Evolutionary conservation across 2,113 vertebrate genomes (phyloP).

Genomic region (Scortum barcoo): DNA sequence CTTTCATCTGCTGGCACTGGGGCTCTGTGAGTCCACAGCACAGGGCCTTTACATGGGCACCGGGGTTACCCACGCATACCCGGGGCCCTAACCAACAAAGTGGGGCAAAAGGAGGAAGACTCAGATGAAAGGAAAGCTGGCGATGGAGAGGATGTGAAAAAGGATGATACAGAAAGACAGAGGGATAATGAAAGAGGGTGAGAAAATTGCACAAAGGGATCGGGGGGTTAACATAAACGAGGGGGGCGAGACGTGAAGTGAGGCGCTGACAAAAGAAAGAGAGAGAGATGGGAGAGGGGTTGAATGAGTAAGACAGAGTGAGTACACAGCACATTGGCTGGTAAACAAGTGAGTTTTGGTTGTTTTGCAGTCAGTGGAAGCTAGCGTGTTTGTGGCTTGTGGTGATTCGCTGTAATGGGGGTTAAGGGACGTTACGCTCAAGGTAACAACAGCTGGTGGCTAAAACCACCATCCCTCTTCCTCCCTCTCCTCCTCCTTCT

Average conservation of each 20-base stretch:
- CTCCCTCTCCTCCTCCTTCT: conserved; percentile 69
- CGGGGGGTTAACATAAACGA: conserved; percentile 25
- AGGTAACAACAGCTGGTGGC: conserved; percentile 83
- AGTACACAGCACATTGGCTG: conserved; percentile 74
- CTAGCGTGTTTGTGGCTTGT: conserved; percentile 81
- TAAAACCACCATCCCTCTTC: conserved; percentile 78
- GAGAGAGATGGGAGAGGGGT: conserved; percentile 7
- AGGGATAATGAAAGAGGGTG: conserved; percentile 61
- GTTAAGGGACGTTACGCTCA: conserved; percentile 79
- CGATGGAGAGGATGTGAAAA: conserved; percentile 47
- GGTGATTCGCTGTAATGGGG: conserved; percentile 77
- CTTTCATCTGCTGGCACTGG: conserved; percentile 84
- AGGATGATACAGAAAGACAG: conserved; percentile 54
- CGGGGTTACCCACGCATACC: conserved; percentile 82
- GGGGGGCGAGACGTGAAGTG: conserved; percentile 45
- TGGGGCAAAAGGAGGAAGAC: conserved; percentile 55
- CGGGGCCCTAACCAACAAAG: conserved; percentile 81
- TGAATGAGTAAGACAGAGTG: conserved; percentile 54
- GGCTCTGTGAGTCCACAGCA: conserved; percentile 73
- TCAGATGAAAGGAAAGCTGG: conserved; percentile 70
- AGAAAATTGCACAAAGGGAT: conserved; percentile 48
- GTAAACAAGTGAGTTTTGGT: conserved; percentile 84
- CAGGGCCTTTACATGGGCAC: conserved; percentile 79
- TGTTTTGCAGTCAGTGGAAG: conserved; percentile 79
- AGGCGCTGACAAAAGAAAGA: conserved; percentile 33